phyloP scores from a whole-genome alignment of 2,797 vertebrate genomes.

The Aldrovandia affinis region DNA sequence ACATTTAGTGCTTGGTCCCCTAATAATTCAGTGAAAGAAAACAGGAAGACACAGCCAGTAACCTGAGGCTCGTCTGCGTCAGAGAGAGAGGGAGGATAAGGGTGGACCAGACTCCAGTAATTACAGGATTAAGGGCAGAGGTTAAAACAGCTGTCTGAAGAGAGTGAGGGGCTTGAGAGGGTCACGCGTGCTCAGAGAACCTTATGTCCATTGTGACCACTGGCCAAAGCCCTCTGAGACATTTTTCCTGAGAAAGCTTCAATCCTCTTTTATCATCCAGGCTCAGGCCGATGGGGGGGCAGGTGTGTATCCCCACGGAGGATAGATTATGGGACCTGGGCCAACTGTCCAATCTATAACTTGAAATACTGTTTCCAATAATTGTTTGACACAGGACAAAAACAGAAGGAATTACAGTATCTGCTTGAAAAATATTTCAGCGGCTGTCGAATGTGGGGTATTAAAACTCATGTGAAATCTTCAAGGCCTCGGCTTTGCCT shows the following conservation, averaged over 20 bases:
- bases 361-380: neutral
- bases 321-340: constrained; percentile 2
- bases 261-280: constrained; percentile 50
- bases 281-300: constrained; percentile 39
- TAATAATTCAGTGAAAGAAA: constrained; percentile 4
- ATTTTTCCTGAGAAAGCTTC: constrained; percentile 44
- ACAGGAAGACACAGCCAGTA: constrained; percentile 28
- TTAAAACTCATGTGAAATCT: neutral
- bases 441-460: neutral
- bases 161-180: constrained; percentile 37
- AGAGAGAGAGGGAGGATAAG: constrained; percentile 19
- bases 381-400: neutral
- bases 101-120: constrained; percentile 37
- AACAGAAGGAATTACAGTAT: neutral
- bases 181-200: constrained; percentile 39
- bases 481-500: neutral
- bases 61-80: constrained; percentile 6
- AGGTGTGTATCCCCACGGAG: constrained; percentile 48
- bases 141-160: constrained; percentile 34
- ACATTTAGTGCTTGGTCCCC: constrained; percentile 7
- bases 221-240: constrained; percentile 29
- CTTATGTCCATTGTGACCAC: constrained; percentile 53
- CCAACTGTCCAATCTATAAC: constrained; percentile 15
- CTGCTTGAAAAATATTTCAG: neutral
- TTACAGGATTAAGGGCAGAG: constrained; percentile 48